Percentiles rank a stretch among this genome's conserved stretches.
Conservation (phyloP, 2,113 vertebrate genomes). For the Rissa tridactyla region DNA sequence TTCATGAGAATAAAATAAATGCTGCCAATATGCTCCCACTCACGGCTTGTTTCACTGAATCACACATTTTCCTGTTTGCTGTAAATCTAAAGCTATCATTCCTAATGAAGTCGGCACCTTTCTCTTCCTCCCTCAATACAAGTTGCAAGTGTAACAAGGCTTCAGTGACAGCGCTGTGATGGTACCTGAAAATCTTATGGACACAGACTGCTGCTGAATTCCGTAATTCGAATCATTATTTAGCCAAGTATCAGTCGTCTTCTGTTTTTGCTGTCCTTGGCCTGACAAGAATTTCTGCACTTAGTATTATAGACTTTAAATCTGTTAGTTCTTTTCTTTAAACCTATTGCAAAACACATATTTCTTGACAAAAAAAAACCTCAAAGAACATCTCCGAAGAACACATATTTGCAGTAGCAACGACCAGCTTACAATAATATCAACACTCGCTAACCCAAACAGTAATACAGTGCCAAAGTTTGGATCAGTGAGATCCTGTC, state of each 20-base stretch:
- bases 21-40: not conserved
- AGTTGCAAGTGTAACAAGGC: not conserved
- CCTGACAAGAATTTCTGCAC: not conserved
- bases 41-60: not conserved
- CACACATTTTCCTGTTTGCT: not conserved
- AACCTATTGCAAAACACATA: rapidly evolving
- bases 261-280: not conserved
- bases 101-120: not conserved
- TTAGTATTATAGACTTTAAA: not conserved
- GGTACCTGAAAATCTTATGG: not conserved
- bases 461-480: not conserved
- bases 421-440: not conserved
- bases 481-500: not conserved
- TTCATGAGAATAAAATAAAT: not conserved
- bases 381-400: not conserved
- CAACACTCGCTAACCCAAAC: not conserved
- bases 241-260: not conserved
- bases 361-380: not conserved
- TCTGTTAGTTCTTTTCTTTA: not conserved
- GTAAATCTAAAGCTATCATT: not conserved
- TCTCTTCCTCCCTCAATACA: not conserved
- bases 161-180: not conserved
- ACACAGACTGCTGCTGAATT: not conserved
- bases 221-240: not conserved
- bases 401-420: not conserved